Evolutionary conservation across 2,888 invertebrate genomes (phyloP).

Genomic region (Andrena bicolor): DNA sequence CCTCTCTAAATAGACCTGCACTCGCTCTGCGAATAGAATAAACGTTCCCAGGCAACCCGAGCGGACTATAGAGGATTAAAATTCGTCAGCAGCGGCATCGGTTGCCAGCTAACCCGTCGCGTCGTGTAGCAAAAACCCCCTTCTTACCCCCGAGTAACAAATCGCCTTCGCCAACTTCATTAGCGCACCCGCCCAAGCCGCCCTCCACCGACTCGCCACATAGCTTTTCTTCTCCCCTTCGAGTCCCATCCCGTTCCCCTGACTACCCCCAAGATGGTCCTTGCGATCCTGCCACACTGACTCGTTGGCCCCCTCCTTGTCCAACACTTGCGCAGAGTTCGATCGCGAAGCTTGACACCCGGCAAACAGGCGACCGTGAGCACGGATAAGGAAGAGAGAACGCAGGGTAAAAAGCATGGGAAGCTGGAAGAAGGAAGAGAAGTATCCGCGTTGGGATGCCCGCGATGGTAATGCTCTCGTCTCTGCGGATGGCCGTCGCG

Average conservation of each 20-base stretch:
- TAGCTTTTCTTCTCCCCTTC: background rate
- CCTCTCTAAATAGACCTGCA: background rate
- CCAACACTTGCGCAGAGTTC: constrained; percentile 13
- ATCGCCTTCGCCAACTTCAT: constrained; percentile 19
- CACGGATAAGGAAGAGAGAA: constrained; percentile 33
- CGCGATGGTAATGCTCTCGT: constrained; percentile 45
- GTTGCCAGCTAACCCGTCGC: background rate
- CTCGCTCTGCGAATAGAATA: too few relatives aligned
- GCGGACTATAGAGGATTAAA: constrained; percentile 40
- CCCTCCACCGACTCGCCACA: constrained; percentile 3
- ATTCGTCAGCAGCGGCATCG: background rate
- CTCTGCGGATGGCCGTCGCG: constrained; percentile 31
- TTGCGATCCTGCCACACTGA: background rate
- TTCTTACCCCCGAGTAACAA: background rate
- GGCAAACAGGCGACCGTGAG: background rate
- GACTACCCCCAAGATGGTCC: background rate
- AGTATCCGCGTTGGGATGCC: constrained; percentile 23
- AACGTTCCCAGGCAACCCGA: background rate
- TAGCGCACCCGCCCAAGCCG: background rate
- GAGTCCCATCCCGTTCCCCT: background rate
- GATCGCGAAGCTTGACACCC: constrained; percentile 44
- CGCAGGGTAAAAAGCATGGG: constrained; percentile 1
- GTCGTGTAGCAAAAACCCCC: background rate
- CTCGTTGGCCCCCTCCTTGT: background rate
- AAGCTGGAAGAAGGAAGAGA: constrained; percentile 6